Conservation (phyloP, 2,113 vertebrate genomes). For the Sclerurus mexicanus region DNA sequence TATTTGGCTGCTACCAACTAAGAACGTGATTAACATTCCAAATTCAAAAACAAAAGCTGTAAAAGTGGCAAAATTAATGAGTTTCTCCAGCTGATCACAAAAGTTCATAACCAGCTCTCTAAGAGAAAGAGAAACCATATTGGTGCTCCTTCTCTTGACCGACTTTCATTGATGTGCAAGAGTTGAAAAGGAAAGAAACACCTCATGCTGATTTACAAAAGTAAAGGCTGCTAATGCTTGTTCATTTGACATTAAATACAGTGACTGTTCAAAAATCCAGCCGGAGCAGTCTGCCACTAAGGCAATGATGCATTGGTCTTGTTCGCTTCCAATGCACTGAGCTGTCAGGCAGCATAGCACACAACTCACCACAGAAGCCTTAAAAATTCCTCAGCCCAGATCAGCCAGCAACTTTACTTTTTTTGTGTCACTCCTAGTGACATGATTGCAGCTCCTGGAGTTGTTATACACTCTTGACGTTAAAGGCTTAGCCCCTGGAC, state of each 20-base stretch:
- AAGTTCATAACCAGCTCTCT: slow-evolving; percentile 32
- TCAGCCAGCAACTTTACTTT: not conserved
- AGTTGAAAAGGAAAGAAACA: not conserved
- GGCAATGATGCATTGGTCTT: not conserved
- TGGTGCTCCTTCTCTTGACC: slow-evolving; percentile 7
- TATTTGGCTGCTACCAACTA: slow-evolving; percentile 38
- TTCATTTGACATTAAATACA: not conserved
- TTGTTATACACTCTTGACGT: not conserved
- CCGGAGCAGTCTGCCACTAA: not conserved
- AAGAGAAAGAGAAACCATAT: not conserved
- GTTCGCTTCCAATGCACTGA: not conserved
- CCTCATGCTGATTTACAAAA: not conserved
- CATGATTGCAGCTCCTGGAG: not conserved
- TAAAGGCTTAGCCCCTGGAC: not conserved
- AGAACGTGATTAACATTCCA: slow-evolving; percentile 44
- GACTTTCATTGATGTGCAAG: not conserved
- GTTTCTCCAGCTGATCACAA: not conserved
- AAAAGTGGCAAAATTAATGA: slow-evolving; percentile 23
- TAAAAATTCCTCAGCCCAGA: not conserved
- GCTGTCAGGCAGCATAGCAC: not conserved
- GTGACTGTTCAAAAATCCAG: not conserved
- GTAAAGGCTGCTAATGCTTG: not conserved
- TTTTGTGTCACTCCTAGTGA: not conserved
- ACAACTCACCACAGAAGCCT: not conserved
- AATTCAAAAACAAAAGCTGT: slow-evolving; percentile 24